These are phyloP conservation scores for Zaprionus tsacasi DNA, from an alignment of 1,140 invertebrate genomes.

Conservation along the genomic window DNA sequence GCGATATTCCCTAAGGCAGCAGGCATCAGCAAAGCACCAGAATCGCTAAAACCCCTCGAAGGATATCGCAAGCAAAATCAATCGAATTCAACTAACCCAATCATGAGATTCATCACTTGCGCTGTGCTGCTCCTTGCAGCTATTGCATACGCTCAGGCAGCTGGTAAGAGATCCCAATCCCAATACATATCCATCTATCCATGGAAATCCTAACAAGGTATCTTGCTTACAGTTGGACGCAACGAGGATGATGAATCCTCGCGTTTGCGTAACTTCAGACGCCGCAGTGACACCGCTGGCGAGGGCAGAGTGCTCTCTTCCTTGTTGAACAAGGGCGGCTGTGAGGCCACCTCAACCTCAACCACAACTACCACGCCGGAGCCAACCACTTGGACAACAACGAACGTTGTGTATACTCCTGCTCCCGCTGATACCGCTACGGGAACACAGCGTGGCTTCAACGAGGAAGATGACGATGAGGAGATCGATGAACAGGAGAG, in stretches of 20 bases:
- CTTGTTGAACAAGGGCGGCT: constrained; percentile 44
- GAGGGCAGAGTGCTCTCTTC: constrained; percentile 43
- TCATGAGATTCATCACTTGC: constrained; percentile 58
- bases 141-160: constrained; percentile 40
- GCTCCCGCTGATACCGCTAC: constrained; percentile 4
- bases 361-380: not conserved
- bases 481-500: constrained; percentile 10
- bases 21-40: constrained; percentile 35
- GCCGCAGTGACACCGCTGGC: not conserved
- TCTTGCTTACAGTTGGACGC: constrained; percentile 26
- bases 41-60: not conserved
- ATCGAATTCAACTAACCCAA: not conserved
- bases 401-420: not conserved
- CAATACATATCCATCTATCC: not conserved
- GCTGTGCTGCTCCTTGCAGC: constrained; percentile 54
- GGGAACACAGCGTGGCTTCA: not conserved
- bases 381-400: not conserved
- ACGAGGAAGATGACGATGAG: constrained; percentile 25
- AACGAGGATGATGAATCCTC: constrained; percentile 1
- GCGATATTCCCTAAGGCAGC: constrained; percentile 58
- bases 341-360: not conserved
- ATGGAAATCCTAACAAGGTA: not conserved
- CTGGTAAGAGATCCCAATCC: constrained; percentile 44
- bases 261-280: constrained; percentile 39
- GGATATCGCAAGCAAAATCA: not conserved